Base-by-base conservation (phyloP, 2,113 vertebrate genomes). In the Pelmatolapia mariae region DNA sequence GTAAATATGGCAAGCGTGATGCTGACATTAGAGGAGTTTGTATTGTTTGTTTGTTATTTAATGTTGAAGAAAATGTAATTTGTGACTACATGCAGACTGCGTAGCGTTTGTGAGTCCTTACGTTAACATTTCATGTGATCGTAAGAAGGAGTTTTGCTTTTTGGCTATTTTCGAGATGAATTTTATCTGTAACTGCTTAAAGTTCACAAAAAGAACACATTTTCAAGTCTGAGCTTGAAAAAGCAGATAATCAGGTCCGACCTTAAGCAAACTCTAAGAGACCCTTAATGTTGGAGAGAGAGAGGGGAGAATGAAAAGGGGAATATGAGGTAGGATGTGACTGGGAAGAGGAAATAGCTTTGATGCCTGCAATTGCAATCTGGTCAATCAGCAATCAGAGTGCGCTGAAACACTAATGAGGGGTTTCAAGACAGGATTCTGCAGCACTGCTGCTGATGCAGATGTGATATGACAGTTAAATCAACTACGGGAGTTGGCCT, bases 381-480 rank as follows among this genome's bases (percentile, higher is more conserved):
- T 92, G 93, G 89, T 94, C 94, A 93, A 95, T 96, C 94, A 92
- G 94, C 88, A 95, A 94, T 96, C 94, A 93, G 86, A 89, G 81
- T 16, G 26, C 80, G 56, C 81, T 89, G 88, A 87, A 89, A 92
- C 88, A 86, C 92, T 95, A 94, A 95, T 92, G 92, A 96, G 89
- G 82, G 86, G 87, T 87, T 90, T 89, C 83, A 84, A 86, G 53
- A 85, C 78, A 80, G 53, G 73, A 92, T 92, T 88, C 88, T 86
- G 88, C 89, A 47, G 83, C 85, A 29, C 45, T 80, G 82, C 87
- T 59, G 66, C 89, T 85, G 92, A 91, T 92, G 88, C 87, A 92
- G 87, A 94, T 92, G 91, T 90, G 88, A 89, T 86, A 90, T 87
- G 89, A 90, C 87, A 91, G 91, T 87, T 88, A 92, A 94, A 91